Evolutionary conservation across 2,888 invertebrate genomes (phyloP).

Genomic region (Lycaena phlaeas): DNA sequence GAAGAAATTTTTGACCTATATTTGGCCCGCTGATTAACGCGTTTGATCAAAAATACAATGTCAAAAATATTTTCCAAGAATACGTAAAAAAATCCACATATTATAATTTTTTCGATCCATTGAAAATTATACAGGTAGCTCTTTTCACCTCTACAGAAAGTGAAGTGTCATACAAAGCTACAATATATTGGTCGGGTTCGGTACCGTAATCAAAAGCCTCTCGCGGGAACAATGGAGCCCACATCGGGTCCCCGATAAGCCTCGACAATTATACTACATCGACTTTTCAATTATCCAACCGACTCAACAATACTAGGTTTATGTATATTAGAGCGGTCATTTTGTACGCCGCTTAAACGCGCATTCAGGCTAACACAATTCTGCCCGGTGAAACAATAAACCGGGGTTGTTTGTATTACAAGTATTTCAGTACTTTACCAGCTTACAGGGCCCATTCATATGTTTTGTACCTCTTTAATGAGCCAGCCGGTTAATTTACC

Average conservation of each 20-base stretch:
- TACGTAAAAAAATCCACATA: not conserved
- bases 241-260: conserved; percentile 69
- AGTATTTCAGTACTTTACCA: conserved; percentile 2
- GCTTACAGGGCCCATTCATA: conserved; percentile 3
- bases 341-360: conserved; percentile 53
- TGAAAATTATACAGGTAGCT: conserved; percentile 24
- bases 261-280: conserved; percentile 72
- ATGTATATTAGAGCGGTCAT: conserved; percentile 68
- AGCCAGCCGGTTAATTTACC: conserved; percentile 5
- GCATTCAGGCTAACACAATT: conserved; percentile 32
- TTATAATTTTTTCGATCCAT: not conserved
- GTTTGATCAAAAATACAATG: too few relatives aligned
- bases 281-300: conserved; percentile 71
- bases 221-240: conserved; percentile 69
- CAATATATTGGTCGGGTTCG: conserved; percentile 61
- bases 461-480: conserved; percentile 7
- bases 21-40: too few relatives aligned
- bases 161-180: conserved; percentile 66
- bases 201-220: conserved; percentile 68
- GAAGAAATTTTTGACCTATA: too few relatives aligned
- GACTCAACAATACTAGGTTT: conserved; percentile 66
- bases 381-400: conserved; percentile 30
- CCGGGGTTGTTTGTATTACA: conserved; percentile 11
- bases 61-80: not conserved
- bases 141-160: conserved; percentile 57